Base-by-base conservation (phyloP, 2,888 invertebrate species). In the Cerastoderma edule region DNA sequence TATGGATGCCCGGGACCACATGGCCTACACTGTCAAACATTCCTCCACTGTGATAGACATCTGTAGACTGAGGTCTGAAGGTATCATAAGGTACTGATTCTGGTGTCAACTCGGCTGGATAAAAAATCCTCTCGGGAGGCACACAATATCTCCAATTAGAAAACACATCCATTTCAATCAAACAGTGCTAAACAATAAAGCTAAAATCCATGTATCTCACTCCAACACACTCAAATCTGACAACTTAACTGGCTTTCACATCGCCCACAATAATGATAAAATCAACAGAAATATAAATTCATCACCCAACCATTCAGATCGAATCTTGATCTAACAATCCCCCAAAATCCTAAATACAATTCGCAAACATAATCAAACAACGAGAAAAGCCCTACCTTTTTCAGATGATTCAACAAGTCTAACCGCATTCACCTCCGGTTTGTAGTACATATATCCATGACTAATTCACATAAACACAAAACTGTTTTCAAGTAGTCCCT, bases 381-480 rank as follows among this genome's bases (percentile, higher is more conserved):
- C n/a, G 24, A 50, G 22, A 50, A 50, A 50, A 50, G 3, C 35
- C 60, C 60, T 60, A 60, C 60, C 60, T 60, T 33, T 22, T 39
- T 30, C 35, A n/a, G 39, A 60, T 60, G 60, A 60, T 60, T 60
- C 60, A 60, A 50, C n/a, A n/a, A 60, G 35, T 53, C 28, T 22
- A 67, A 75, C 75, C 75, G 54, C 75, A 75, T 35, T 70, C 66
- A 75, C 70, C 70, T 66, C 28, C 22, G 44, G 54, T 19, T 53
- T 66, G 28, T 66, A 75, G 75, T 75, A 67, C 70, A 71, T 70
- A 60, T 44, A 71, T 67, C 70, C 67, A 60, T 75, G 75, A 75
- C 75, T 71, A 70, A 75, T 56, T 66, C 48, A 22, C 63, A 32
- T 22, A 16, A n/a, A n/a, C 60, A 60, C 60, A 35, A 74, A 68